Percentiles rank a stretch among this genome's conserved stretches.
Conservation (phyloP, 2,888 invertebrate species). For the Schizotus pectinicornis region DNA sequence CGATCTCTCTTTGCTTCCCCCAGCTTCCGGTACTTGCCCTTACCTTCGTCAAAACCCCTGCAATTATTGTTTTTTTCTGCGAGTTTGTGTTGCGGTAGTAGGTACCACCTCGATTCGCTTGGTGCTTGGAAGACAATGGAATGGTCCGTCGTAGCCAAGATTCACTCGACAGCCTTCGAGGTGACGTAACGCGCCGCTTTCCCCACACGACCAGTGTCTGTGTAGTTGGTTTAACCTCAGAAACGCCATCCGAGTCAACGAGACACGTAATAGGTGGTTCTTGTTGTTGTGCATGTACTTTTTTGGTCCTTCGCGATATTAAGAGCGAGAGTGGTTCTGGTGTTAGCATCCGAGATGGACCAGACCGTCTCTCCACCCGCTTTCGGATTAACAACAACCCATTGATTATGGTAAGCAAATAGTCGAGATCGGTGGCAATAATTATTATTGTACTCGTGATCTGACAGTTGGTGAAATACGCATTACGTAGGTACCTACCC, state of each 20-base stretch:
- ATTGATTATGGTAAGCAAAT: neutral
- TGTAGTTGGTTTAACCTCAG: constrained; percentile 31
- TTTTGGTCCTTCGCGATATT: constrained; percentile 7
- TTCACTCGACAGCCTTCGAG: constrained; percentile 37
- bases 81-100: too few relatives aligned
- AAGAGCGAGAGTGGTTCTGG: too few relatives aligned
- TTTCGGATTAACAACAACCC: neutral
- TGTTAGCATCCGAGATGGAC: constrained; percentile 1
- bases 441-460: too few relatives aligned
- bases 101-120: too few relatives aligned
- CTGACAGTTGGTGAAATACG: too few relatives aligned
- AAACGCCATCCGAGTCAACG: constrained; percentile 36
- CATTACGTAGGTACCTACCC: too few relatives aligned
- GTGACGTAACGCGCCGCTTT: constrained; percentile 40
- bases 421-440: too few relatives aligned
- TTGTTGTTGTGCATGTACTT: constrained; percentile 21
- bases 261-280: constrained; percentile 32
- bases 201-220: constrained; percentile 33
- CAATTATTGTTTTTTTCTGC: too few relatives aligned
- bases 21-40: too few relatives aligned
- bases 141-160: constrained; percentile 20
- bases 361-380: neutral
- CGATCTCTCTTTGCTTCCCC: too few relatives aligned
- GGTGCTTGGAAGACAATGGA: constrained; percentile 17
- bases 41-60: too few relatives aligned